Base-by-base conservation (phyloP, 2,113 vertebrate genomes). In the Perca flavescens region DNA sequence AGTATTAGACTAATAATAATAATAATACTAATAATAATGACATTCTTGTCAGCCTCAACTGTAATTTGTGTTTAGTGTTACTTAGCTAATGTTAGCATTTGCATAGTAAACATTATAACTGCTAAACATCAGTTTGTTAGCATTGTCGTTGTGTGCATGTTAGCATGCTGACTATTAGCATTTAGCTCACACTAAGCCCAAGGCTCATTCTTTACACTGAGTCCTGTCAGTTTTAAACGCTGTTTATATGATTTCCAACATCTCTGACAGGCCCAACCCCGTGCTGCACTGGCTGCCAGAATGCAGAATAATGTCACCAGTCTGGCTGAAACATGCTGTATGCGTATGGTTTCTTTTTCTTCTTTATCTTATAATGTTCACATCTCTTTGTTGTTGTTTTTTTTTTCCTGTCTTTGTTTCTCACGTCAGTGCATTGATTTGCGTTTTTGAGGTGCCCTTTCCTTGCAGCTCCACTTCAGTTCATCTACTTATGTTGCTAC, bases 171-270 rank as follows among this genome's bases (percentile, higher is more conserved):
- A 6, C 3, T 28, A 2, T 47, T 56, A 47, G 50, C 50, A 31
- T 28, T 65, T 43, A 28, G 49, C 61, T 54, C 9, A 53, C 43
- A 63, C 22, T 14, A 56, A 60, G 15, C 94, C 86, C 71, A 79
- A 82, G 94, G 94, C 92, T 90, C 89, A 94, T 89, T 95, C 94
- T 92, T 93, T 69, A 90, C 89, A 86, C 86, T 86, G 90, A 94
- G 93, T 94, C 80, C 87, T 93, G 90, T 90, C 84, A 87, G 65
- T 86, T 86, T 92, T 92, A 94, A 95, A 93, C 73, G 79, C 66
- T 85, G 67, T 75, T 77, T 58, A 68, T 74, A 71, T 6, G 54
- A 64, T 82, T 77, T 67, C 63, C 34, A 69, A 75, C 53, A 53
- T 52, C 50, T 86, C 3, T 93, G 90, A 94, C 89, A 92, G 85